Percentiles rank a stretch among this genome's conserved stretches.
These are phyloP conservation scores for Megaceryle maxima DNA, from an alignment of 2,113 vertebrate genomes.

Conservation along the genomic window DNA sequence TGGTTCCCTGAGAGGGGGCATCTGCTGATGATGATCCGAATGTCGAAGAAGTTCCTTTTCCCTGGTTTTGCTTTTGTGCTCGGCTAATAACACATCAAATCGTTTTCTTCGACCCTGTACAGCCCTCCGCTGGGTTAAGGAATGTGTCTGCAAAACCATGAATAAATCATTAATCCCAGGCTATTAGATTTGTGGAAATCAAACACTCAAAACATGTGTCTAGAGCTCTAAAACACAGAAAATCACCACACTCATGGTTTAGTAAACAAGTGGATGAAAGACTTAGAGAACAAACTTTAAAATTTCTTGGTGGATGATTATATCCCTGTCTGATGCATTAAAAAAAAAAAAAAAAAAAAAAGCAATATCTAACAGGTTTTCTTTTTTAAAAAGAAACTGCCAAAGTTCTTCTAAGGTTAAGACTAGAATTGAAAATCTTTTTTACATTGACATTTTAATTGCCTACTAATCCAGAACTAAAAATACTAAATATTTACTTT, in stretches of 20 bases:
- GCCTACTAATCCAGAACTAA: background rate
- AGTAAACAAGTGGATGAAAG: background rate
- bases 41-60: conserved; percentile 92
- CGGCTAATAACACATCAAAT: conserved; percentile 94
- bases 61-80: conserved; percentile 97
- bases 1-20: conserved; percentile 96
- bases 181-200: background rate
- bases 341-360: background rate
- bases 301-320: background rate
- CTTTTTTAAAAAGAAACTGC: background rate
- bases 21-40: conserved; percentile 88
- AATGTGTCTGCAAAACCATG: conserved; percentile 90
- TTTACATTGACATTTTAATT: background rate
- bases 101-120: conserved; percentile 97
- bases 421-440: background rate
- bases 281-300: background rate
- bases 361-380: background rate
- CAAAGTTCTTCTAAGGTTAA: background rate
- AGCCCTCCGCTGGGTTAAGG: conserved; percentile 98
- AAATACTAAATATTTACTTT: background rate
- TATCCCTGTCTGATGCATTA: background rate
- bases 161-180: conserved; percentile 43
- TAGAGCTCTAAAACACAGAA: background rate
- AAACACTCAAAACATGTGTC: background rate
- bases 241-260: background rate